Evolutionary conservation across 35 echinoderm and acorn worm genomes (phyloP), one percentile per base, ranked within the genome.

Genomic region (Apostichopus californicus): DNA sequence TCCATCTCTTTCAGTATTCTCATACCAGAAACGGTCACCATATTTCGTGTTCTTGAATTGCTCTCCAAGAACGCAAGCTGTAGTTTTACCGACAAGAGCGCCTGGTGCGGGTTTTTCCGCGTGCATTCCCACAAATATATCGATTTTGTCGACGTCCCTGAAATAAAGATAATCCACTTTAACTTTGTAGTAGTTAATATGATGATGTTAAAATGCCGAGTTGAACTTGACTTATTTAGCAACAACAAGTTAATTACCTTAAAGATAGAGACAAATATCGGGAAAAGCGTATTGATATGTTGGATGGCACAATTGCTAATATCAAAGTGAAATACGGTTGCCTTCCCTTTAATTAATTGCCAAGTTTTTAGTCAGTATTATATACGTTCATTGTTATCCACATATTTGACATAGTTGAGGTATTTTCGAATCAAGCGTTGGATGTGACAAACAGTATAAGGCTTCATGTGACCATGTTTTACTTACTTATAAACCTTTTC

Each of bases 51-150:
- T 83, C 4, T 10, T 17, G 13, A 83, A 83, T 53, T 83, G 25
- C 52, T 55, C 55, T 5, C 80, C 80, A 5, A 83, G 80, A 53
- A 83, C n/a, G 55, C 80, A 83, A 13, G 80, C 80, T 55, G 80
- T 53, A 7, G 80, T 83, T 56, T 15, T 53, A 55, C 80, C 80
- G 10, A 83, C 80, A 55, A 83, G 46, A 55, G 80, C 80, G 9
- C 80, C 80, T 8, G 10, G 8, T 34, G 10, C 18, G 8, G 80
- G 80, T 13, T 18, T 5, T 55, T 83, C 80, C 12, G 52, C n/a
- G 21, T 55, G 46, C 17, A 54, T 54, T 9, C 80, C 80, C 9
- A 68, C 64, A 68, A 68, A 68, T 11, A 68, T 18, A 68, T 68
- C 64, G 18, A 68, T 68, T 18, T 68, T 68, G 11, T 68, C 18